These are phyloP conservation scores for Chelon labrosus DNA, from an alignment of 2,797 vertebrate species.

Conservation along the genomic window DNA sequence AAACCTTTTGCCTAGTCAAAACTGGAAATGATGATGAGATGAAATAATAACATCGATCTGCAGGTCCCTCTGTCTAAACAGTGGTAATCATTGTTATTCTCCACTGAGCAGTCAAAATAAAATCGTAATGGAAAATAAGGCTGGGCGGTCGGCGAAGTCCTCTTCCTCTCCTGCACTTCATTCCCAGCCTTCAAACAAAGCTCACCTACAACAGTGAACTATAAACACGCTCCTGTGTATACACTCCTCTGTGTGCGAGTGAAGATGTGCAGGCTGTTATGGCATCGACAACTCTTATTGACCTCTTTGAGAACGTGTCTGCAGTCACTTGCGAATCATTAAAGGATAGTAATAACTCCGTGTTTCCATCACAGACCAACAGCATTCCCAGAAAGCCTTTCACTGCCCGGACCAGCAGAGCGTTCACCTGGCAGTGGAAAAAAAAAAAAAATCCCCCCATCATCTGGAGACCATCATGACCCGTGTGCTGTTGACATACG, in stretches of 20 bases:
- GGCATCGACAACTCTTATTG: constrained; percentile 16
- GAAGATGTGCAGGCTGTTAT: constrained; percentile 19
- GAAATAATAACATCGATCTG: no score
- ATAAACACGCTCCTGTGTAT: constrained; percentile 32
- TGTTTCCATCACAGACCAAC: not conserved
- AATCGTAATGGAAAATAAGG: no score
- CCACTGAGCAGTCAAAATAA: no score
- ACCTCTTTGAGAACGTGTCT: constrained; percentile 40
- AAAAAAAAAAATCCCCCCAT: constrained; percentile 5
- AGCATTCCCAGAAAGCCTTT: constrained; percentile 32
- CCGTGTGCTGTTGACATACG: constrained; percentile 21
- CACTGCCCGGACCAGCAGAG: not conserved
- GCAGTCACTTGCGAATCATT: constrained; percentile 20
- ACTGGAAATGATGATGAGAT: no score
- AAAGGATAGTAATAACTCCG: constrained; percentile 19
- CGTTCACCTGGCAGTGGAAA: constrained; percentile 7
- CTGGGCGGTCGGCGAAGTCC: no score
- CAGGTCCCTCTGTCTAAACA: no score
- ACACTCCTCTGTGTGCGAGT: not conserved
- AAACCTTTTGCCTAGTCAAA: no score
- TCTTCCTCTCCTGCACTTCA: constrained; percentile 7
- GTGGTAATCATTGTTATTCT: no score
- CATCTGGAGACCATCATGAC: constrained; percentile 8
- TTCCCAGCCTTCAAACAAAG: constrained; percentile 29
- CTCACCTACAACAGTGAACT: constrained; percentile 11